Percentiles rank a stretch among this genome's conserved stretches.
Conservation (phyloP, 1,140 invertebrate species). For the Drosophila sp. region DNA sequence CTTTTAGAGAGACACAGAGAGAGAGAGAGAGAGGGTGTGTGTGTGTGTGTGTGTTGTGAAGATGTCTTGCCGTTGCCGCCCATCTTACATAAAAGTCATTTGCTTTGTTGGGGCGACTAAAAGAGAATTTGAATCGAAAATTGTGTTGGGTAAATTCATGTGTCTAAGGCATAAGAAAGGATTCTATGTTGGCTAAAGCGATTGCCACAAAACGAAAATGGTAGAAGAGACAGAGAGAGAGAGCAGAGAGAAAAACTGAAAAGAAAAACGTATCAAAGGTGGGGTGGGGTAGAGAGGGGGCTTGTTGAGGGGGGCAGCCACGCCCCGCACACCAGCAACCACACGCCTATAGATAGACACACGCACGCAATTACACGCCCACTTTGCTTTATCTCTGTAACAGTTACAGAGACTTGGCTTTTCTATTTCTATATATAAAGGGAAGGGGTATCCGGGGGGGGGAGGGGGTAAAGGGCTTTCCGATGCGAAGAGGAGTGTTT, state of each 20-base stretch:
- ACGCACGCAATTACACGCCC: constrained; percentile 62
- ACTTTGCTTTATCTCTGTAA: constrained; percentile 64
- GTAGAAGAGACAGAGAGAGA: constrained; percentile 14
- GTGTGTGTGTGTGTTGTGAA: not conserved
- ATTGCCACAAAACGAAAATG: constrained; percentile 8
- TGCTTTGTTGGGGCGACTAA: constrained; percentile 34
- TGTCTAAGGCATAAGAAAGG: constrained; percentile 61
- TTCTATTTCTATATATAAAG: constrained; percentile 21
- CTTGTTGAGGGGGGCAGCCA: constrained; percentile 8
- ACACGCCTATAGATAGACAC: constrained; percentile 26
- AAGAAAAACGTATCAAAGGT: constrained; percentile 21
- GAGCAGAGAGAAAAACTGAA: constrained; percentile 23
- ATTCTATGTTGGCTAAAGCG: constrained; percentile 42
- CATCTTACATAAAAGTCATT: constrained; percentile 41
- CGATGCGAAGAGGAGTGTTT: constrained; percentile 54
- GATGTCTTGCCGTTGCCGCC: constrained; percentile 12
- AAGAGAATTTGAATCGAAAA: constrained; percentile 59
- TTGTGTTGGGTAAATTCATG: constrained; percentile 59
- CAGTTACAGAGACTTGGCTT: constrained; percentile 60
- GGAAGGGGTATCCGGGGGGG: not conserved
- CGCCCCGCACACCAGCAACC: constrained; percentile 17
- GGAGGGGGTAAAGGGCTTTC: not conserved
- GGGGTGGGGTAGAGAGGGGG: not conserved
- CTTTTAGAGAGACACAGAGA: not conserved
- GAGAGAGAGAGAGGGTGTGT: not conserved